Evolutionary conservation across 2,113 vertebrate species (phyloP).

Genomic region (Chloropsis cyanopogon): DNA sequence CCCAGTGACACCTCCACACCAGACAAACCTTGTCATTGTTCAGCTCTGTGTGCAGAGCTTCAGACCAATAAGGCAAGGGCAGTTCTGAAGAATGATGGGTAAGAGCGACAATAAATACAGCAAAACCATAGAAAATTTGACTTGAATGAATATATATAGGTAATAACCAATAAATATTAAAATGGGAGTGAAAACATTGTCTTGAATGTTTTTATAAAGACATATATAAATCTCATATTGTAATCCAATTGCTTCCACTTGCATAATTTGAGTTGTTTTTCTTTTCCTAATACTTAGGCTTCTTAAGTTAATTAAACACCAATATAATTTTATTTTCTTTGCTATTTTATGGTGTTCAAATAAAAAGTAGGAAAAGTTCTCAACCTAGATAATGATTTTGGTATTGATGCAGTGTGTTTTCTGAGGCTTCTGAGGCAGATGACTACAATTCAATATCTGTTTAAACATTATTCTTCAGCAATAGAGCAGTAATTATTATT

Average conservation of each 20-base stretch:
- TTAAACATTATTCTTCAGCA: neutral
- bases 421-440: neutral
- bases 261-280: neutral
- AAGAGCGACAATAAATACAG: neutral
- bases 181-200: neutral
- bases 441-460: neutral
- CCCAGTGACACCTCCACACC: neutral
- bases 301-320: neutral
- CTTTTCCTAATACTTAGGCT: neutral
- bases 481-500: neutral
- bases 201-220: neutral
- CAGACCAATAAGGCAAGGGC: neutral
- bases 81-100: neutral
- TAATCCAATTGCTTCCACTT: neutral
- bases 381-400: neutral
- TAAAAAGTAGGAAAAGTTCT: neutral
- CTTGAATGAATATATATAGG: neutral
- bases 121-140: neutral
- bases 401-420: neutral
- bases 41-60: neutral
- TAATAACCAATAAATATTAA: neutral
- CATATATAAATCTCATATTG: neutral
- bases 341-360: neutral
- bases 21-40: neutral
- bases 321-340: neutral